These are phyloP conservation scores for Acrossocheilus fasciatus DNA, from an alignment of 2,797 vertebrate genomes.

Conservation along the genomic window DNA sequence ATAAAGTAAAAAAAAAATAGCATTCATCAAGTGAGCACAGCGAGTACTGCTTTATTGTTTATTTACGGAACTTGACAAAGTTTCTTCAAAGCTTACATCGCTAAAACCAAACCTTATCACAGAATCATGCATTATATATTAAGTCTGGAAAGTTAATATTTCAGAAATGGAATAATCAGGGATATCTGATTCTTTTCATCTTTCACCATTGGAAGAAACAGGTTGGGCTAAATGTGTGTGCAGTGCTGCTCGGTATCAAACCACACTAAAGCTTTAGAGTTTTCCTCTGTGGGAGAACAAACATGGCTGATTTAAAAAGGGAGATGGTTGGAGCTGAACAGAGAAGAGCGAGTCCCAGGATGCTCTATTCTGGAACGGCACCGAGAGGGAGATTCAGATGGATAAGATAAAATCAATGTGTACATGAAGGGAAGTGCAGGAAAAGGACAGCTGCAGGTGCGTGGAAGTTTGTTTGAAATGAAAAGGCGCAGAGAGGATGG, in stretches of 20 bases:
- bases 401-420: not conserved
- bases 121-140: constrained; percentile 30
- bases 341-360: constrained; percentile 23
- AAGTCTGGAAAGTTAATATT: constrained; percentile 8
- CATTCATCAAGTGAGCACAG: not conserved
- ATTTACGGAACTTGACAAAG: constrained; percentile 15
- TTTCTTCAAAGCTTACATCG: constrained; percentile 17
- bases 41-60: not conserved
- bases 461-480: not conserved
- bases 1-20: not conserved
- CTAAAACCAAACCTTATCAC: constrained; percentile 26
- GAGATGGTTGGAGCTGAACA: constrained; percentile 41
- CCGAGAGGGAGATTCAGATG: not conserved
- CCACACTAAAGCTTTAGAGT: constrained; percentile 25
- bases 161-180: constrained; percentile 31
- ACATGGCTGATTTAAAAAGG: constrained; percentile 38
- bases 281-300: constrained; percentile 39
- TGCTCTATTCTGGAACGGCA: not conserved
- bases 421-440: not conserved
- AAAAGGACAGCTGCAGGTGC: constrained; percentile 2
- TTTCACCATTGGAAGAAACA: not conserved
- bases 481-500: not conserved
- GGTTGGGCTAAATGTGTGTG: constrained; percentile 22
- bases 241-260: not conserved
- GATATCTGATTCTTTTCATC: constrained; percentile 13